phyloP scores from a whole-genome alignment of 2,888 invertebrate genomes.

The Cordilura impudica region DNA sequence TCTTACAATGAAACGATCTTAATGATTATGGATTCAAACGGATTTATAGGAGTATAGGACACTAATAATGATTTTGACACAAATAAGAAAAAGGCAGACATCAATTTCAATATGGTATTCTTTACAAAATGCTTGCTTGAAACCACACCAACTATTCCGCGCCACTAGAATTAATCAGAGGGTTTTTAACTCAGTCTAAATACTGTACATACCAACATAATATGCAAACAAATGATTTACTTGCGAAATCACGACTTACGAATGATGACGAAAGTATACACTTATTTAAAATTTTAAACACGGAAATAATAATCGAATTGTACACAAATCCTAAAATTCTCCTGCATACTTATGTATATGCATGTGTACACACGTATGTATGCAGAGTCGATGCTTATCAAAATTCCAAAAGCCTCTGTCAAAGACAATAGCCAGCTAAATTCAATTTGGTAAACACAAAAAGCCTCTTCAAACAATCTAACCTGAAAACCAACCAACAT shows the following conservation, averaged over 20 bases:
- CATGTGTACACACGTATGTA: not conserved
- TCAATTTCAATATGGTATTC: no score
- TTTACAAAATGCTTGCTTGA: no score
- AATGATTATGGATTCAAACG: no score
- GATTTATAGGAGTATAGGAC: no score
- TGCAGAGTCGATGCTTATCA: constrained; percentile 45
- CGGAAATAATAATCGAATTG: constrained; percentile 42
- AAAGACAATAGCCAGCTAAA: constrained; percentile 49
- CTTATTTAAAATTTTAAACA: constrained; percentile 31
- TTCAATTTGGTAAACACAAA: constrained; percentile 56
- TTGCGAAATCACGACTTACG: constrained; percentile 31
- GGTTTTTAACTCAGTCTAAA: no score
- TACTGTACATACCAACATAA: not conserved
- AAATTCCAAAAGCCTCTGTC: constrained; percentile 44
- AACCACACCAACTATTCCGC: no score
- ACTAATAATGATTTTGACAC: no score
- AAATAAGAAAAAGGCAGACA: no score
- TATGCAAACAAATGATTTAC: constrained; percentile 8
- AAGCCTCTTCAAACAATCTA: constrained; percentile 43
- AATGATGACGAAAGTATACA: constrained; percentile 5
- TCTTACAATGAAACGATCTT: no score
- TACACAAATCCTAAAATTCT: constrained; percentile 27
- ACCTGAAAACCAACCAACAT: constrained; percentile 3
- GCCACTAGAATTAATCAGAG: no score
- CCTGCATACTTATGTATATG: not conserved